phyloP scores from a whole-genome alignment of 2,113 vertebrate species.

The Platysternon megacephalum region DNA sequence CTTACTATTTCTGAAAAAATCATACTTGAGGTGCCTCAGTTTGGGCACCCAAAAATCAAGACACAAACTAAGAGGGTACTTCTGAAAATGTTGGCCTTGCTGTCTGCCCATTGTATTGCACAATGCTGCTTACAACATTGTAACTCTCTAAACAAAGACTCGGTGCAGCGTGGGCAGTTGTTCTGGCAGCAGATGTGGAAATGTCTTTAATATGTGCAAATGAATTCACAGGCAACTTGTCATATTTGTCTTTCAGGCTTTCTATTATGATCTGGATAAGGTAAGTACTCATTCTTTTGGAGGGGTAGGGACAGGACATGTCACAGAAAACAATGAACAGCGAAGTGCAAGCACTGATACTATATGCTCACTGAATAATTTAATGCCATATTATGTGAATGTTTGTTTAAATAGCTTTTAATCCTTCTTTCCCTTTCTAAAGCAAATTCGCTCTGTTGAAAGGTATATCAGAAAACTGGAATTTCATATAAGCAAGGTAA shows the following conservation, averaged over 20 bases:
- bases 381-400: not conserved
- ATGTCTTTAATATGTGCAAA: fast-evolving
- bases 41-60: not conserved
- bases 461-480: slow-evolving; percentile 92
- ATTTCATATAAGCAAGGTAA: slow-evolving; percentile 97
- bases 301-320: not conserved
- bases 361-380: not conserved
- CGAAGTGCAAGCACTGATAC: not conserved
- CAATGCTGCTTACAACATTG: too few species aligned
- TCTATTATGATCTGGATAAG: slow-evolving; percentile 97
- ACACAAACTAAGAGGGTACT: not conserved
- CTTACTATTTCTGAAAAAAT: not conserved
- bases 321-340: not conserved
- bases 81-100: not conserved
- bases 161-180: fast-evolving
- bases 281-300: slow-evolving; percentile 71
- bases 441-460: slow-evolving; percentile 94
- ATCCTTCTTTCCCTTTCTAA: slow-evolving; percentile 12
- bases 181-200: fast-evolving
- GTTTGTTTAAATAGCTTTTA: not conserved
- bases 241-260: slow-evolving; percentile 83
- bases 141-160: not conserved
- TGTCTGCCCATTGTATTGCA: not conserved
- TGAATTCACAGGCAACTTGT: slow-evolving; percentile 9
- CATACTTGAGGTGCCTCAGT: not conserved